Evolutionary conservation across 2,113 vertebrate genomes (phyloP).

Genomic region (Anolis carolinensis): DNA sequence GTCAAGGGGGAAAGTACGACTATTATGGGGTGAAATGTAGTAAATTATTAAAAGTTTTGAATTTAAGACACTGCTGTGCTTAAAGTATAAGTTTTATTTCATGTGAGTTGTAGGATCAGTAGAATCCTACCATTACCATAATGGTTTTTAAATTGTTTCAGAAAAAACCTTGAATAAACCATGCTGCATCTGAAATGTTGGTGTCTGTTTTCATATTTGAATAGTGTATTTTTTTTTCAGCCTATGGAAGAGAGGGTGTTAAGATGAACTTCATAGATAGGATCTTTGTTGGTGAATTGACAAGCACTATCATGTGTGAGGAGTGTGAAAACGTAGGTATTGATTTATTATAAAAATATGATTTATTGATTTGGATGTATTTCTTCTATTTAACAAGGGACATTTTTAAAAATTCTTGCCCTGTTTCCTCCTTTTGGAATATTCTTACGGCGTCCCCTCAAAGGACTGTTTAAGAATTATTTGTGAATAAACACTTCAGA

Average conservation of each 20-base stretch:
- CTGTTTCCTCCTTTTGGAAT: neutral
- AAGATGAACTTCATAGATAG: slow-evolving; percentile 98
- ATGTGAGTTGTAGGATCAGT: neutral
- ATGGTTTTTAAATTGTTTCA: slow-evolving; percentile 32
- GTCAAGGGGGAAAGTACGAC: too few relatives aligned
- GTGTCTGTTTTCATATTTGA: slow-evolving; percentile 70
- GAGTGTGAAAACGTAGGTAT: slow-evolving; percentile 96
- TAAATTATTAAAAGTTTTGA: neutral
- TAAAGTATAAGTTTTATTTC: neutral
- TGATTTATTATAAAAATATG: slow-evolving; percentile 60
- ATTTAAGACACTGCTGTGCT: neutral
- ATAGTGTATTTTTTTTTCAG: slow-evolving; percentile 80
- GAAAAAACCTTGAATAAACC: slow-evolving; percentile 50
- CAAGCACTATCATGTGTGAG: slow-evolving; percentile 99
- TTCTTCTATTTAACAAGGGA: neutral
- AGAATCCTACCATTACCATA: too few relatives aligned
- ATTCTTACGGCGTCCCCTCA: neutral
- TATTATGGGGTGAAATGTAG: too few relatives aligned
- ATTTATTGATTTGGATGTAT: slow-evolving; percentile 55
- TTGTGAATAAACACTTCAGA: neutral
- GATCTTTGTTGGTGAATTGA: slow-evolving; percentile 98
- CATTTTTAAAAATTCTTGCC: neutral
- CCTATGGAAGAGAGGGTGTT: slow-evolving; percentile 96
- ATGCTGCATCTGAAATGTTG: slow-evolving; percentile 64
- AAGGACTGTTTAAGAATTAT: neutral